Conservation (phyloP, 2,113 vertebrate species). For the Toxostoma redivivum region DNA sequence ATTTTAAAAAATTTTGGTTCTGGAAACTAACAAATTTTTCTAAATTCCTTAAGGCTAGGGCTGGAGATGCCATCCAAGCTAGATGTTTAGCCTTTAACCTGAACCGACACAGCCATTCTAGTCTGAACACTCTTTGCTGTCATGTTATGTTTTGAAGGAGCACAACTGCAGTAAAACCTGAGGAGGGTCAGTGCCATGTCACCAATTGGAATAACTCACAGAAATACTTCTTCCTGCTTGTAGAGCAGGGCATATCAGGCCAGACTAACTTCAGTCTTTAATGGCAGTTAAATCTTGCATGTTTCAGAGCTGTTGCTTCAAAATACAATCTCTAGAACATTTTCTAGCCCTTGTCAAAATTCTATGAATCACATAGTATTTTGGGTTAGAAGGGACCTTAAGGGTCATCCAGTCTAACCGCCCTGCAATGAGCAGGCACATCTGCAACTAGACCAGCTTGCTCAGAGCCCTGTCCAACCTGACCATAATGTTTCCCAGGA, state of each 20-base stretch:
- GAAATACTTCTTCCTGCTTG: background rate
- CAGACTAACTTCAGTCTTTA: background rate
- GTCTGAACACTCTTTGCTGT: background rate
- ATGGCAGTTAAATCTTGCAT: background rate
- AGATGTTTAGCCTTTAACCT: background rate
- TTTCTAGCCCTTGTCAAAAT: background rate
- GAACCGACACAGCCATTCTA: background rate
- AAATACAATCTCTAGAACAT: background rate
- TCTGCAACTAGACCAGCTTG: background rate
- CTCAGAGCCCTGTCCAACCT: background rate
- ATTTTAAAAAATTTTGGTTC: background rate
- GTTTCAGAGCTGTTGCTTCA: background rate
- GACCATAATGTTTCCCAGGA: background rate
- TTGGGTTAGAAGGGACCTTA: background rate
- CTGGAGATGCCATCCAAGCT: background rate
- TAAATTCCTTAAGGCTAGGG: background rate
- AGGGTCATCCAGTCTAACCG: background rate
- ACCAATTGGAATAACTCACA: background rate
- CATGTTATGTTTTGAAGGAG: accelerated
- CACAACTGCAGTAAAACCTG: background rate
- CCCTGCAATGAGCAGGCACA: background rate
- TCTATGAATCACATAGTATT: background rate
- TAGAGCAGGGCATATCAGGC: background rate
- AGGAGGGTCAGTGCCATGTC: background rate
- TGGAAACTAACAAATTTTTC: background rate